Base-by-base conservation (phyloP, 2,113 vertebrate species). In the Natator depressus region DNA sequence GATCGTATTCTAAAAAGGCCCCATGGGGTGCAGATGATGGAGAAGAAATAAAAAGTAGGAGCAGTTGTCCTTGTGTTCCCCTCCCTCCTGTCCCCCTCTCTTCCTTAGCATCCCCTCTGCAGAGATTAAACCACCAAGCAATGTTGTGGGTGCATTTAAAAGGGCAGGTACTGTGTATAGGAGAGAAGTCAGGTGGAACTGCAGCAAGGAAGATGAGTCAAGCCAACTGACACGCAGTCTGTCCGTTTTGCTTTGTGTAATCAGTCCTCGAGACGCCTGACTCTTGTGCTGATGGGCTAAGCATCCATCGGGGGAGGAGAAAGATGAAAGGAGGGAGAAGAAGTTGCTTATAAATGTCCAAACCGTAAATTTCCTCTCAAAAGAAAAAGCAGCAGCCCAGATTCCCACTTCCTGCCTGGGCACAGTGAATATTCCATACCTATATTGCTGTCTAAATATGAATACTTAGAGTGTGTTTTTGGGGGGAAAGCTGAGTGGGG, bases 61-160 rank as follows among this genome's bases (percentile, higher is more conserved):
- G 19, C 10, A 31, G 29, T 54, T 47, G 31, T 25, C 25, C 59
- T 62, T 53, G 9, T 94, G 59, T 49, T 91, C 24, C 75, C 85
- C 2, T 88, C 87, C 95, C n/a, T 93, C 14, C 10, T 38, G 94
- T 96, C 88, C 87, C 65, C 5, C 91, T 89, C 50, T 93, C 47
- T 14, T 85, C 8, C 53, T 51, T 47, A 57, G 90, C 42, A 46
- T 92, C 87, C 87, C 62, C 7, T 4, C 49, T 91, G 31, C 8
- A 9, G 20, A 88, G 50, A 54, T 85, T 82, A 79, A 86, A 46
- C 53, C 53, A 46, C 80, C 94, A 92, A 91, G 85, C 96, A 91
- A 10, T 17, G 10, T 88, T 89, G 65, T 19, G 19, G 19, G 19
- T n/a, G 65, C 65, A 38, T 72, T 20, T 22, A 20, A 20, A 31